Conservation (phyloP, 2,113 vertebrate species). For the Ptyas mucosa region DNA sequence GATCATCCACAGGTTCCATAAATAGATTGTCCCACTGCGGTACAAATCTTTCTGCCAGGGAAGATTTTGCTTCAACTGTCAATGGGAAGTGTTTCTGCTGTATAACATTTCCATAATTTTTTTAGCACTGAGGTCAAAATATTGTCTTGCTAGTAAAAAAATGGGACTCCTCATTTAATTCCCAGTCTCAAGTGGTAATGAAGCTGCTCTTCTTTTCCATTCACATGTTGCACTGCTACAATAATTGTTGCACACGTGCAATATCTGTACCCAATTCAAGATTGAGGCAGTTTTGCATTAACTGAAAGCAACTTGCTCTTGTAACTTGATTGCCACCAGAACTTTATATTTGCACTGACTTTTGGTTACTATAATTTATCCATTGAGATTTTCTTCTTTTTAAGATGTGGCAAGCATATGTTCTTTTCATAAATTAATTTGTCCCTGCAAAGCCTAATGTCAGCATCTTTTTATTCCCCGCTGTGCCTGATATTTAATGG, state of each 20-base stretch:
- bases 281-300: neutral
- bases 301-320: neutral
- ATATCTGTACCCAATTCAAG: neutral
- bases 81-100: neutral
- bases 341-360: conserved; percentile 42
- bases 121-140: neutral
- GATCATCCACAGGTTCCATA: neutral
- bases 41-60: neutral
- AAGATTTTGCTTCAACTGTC: neutral
- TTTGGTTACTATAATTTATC: conserved; percentile 47
- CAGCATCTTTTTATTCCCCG: conserved; percentile 59
- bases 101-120: neutral
- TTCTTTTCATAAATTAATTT: conserved; percentile 61
- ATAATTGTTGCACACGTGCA: neutral
- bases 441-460: conserved; percentile 54
- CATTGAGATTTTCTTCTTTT: conserved; percentile 1
- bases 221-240: neutral
- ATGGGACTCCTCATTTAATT: neutral
- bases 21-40: neutral
- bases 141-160: neutral
- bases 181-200: neutral
- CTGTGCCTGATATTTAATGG: conserved; percentile 32
- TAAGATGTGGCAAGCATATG: conserved; percentile 35
- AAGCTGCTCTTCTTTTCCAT: neutral
- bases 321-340: neutral